Conservation (phyloP, 2,113 vertebrate species). For the Ciconia maguari region DNA sequence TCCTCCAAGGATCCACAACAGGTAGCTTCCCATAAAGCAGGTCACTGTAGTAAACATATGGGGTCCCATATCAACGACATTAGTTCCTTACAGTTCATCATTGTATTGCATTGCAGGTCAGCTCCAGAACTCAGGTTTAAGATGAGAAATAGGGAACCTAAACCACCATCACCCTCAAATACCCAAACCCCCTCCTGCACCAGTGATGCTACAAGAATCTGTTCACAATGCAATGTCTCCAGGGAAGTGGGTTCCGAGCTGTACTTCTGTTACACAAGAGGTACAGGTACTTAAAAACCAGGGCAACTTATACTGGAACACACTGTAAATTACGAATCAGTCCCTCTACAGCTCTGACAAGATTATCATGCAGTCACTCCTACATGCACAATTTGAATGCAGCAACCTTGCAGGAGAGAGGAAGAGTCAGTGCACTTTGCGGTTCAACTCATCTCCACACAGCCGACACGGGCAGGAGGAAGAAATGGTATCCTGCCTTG, state of each 20-base stretch:
- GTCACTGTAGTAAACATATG: neutral
- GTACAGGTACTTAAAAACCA: neutral
- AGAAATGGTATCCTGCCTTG: neutral
- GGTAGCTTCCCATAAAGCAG: neutral
- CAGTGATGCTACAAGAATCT: neutral
- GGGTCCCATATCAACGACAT: neutral
- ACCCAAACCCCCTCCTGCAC: neutral
- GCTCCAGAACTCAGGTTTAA: neutral
- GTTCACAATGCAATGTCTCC: neutral
- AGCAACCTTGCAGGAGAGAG: neutral
- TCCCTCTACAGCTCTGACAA: neutral
- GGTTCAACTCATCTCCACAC: neutral
- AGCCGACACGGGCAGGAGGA: neutral
- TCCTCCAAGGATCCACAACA: neutral
- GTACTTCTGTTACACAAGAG: neutral
- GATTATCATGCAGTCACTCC: neutral
- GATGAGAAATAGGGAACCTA: neutral
- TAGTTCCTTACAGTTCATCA: neutral
- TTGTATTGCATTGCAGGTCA: neutral
- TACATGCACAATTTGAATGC: neutral
- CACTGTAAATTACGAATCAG: constrained; percentile 14
- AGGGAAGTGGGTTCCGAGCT: neutral
- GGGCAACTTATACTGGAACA: neutral
- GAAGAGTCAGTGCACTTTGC: neutral
- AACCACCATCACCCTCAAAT: neutral